phyloP scores from a whole-genome alignment of 2,797 vertebrate species.

The Enoplosus armatus region DNA sequence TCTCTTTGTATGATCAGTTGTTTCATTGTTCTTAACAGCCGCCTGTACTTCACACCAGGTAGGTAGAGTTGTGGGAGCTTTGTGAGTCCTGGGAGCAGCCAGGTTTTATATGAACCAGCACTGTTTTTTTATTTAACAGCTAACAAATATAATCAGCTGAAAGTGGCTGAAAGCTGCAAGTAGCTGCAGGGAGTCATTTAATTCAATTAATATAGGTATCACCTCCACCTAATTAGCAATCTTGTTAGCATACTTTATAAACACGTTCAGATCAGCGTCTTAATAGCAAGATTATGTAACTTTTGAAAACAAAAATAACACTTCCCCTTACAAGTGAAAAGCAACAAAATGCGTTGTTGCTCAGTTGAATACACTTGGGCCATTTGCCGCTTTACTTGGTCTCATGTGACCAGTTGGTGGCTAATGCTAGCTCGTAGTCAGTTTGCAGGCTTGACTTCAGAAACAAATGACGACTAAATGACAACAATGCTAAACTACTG shows the following conservation, averaged over 20 bases:
- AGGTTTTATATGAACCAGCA: conserved; percentile 13
- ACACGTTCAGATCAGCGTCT: not conserved
- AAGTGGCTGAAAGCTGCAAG: not conserved
- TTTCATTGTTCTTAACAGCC: not conserved
- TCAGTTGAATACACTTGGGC: not conserved
- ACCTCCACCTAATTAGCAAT: not conserved
- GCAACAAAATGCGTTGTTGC: not conserved
- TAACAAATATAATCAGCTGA: not conserved
- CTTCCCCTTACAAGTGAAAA: too few relatives aligned
- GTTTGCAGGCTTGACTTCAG: not conserved
- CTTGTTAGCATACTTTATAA: not conserved
- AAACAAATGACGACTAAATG: too few relatives aligned
- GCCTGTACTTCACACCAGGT: conserved; percentile 6
- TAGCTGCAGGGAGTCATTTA: not conserved
- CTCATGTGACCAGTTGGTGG: not conserved
- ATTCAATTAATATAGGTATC: conserved; percentile 2
- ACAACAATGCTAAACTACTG: too few relatives aligned
- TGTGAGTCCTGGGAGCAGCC: conserved; percentile 1
- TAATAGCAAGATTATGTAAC: not conserved
- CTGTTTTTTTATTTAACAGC: not conserved
- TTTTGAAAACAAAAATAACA: not conserved
- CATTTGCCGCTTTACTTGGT: not conserved
- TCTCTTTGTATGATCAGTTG: not conserved
- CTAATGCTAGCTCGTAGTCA: not conserved
- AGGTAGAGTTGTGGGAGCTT: not conserved